Conservation (phyloP, 1,140 invertebrate genomes). For the Trinorchestia longiramus region DNA sequence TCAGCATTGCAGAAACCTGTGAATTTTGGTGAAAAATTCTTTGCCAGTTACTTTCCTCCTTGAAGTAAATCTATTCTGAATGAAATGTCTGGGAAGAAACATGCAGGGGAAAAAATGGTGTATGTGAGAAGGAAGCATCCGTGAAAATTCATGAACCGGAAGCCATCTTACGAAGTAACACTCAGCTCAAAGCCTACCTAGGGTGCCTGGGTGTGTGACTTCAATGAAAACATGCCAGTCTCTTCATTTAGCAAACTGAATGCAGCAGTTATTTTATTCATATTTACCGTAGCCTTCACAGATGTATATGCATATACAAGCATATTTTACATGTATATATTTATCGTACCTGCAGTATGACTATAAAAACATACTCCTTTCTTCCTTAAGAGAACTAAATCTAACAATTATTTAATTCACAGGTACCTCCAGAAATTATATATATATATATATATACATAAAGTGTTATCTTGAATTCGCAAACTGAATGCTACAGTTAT, state of each 20-base stretch:
- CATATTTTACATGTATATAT: too few species aligned
- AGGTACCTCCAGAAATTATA: too few species aligned
- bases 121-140: neutral
- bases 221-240: neutral
- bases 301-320: too few species aligned
- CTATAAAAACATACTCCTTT: too few species aligned
- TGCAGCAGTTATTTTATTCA: neutral
- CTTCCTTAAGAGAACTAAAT: too few species aligned
- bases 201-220: neutral
- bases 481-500: too few species aligned
- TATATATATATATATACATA: too few species aligned
- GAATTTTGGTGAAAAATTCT: neutral
- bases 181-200: neutral
- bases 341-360: too few species aligned
- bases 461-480: too few species aligned
- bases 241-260: neutral
- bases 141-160: conserved; percentile 37
- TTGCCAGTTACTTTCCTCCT: neutral
- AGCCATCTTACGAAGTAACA: neutral
- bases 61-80: neutral
- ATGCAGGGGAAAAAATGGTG: neutral
- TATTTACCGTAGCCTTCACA: neutral
- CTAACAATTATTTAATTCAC: too few species aligned
- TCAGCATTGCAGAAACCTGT: neutral
- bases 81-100: neutral